A percentile compares a stretch with the other conserved stretches of the same genome.
Evolutionary conservation across 2,113 vertebrate species (phyloP).

Genomic region (Periophthalmus modestus): DNA sequence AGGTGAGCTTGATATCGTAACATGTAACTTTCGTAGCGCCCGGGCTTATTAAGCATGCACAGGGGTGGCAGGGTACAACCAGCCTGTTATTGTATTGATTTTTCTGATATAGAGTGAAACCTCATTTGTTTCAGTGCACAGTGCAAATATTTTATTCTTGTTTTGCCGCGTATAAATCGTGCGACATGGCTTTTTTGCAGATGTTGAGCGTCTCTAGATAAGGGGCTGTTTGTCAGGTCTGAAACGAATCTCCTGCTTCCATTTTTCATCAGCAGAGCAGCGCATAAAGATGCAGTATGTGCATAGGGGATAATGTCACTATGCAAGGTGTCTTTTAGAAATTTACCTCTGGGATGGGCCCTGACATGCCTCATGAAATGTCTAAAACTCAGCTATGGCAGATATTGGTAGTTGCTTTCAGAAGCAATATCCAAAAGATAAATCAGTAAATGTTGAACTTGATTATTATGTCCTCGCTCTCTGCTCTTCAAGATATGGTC

Average conservation of each 20-base stretch:
- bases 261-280: slow-evolving; percentile 25
- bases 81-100: slow-evolving; percentile 71
- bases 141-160: slow-evolving; percentile 71
- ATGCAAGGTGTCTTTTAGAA: neutral
- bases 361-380: neutral
- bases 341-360: neutral
- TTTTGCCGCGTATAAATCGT: slow-evolving; percentile 68
- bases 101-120: slow-evolving; percentile 69
- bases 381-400: neutral
- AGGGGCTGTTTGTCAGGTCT: slow-evolving; percentile 51
- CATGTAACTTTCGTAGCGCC: slow-evolving; percentile 40
- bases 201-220: slow-evolving; percentile 57
- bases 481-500: neutral
- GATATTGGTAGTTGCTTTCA: no score
- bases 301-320: neutral
- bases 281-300: slow-evolving; percentile 7
- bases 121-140: slow-evolving; percentile 72
- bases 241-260: slow-evolving; percentile 46
- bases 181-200: slow-evolving; percentile 60
- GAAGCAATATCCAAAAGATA: no score
- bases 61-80: slow-evolving; percentile 34
- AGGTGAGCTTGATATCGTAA: slow-evolving; percentile 50
- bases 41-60: slow-evolving; percentile 66
- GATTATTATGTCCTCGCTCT: no score
- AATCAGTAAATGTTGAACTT: no score